Base-by-base conservation (phyloP, 2,888 invertebrate genomes). In the Andrena bucephala region DNA sequence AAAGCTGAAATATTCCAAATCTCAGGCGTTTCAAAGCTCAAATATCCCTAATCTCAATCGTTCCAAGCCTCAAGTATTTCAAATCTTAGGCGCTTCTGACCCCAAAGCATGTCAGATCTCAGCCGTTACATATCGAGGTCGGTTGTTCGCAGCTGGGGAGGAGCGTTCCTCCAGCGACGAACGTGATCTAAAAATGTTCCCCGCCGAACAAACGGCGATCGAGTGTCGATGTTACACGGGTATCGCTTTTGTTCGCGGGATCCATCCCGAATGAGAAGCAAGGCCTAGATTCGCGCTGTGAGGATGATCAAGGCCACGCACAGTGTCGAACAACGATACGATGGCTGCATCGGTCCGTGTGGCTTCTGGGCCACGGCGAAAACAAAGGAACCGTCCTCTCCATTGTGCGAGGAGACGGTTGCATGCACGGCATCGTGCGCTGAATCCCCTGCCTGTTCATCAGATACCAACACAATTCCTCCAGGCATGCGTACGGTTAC, bases 221-320 rank as follows among this genome's bases (percentile, higher is more conserved):
- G 78, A 57, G 42, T 57, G 63, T 74, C 62, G 62, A 2, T 42
- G 67, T 63, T 74, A 68, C 73, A 24, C 60, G 20, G 63, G 31
- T 13, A 2, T 52, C 20, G 27, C 13, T 31, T 71, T 71, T 36
- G 62, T 57, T 68, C 67, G 54, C 50, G 20, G 13, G 42, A 66
- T 70, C 31, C 77, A 70, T 77, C 70, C 42, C 52, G 59, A 77
- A 70, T 36, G 78, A 79, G 75, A 63, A 79, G 63, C 73, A 50
- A 69, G 79, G 36, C 72, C 52, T 70, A 50, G 63, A 57, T 78
- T 42, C 48, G 66, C 20, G 36, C 52, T 29, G 27, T 36, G 52
- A 24, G 24, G 70, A 72, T 68, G 81, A 78, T 74, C 86, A 86
- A 86, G 86, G 86, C 80, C 81, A 86, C 74, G 86, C 71, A 77